Conservation (phyloP, 2,113 vertebrate genomes). For the Halichoerus grypus region DNA sequence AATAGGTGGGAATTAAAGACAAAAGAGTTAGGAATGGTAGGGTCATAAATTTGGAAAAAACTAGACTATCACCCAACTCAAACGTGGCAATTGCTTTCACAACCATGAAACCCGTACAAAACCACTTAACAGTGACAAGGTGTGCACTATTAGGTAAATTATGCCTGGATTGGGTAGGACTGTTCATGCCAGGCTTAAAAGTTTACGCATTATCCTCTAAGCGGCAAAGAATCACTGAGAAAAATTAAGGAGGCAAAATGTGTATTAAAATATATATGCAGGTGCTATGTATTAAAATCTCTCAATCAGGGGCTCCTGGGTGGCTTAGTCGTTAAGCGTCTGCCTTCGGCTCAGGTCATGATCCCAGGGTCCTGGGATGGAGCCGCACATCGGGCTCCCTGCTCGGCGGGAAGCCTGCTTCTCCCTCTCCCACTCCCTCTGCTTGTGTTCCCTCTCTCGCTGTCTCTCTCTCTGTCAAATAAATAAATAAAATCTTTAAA, state of each 20-base stretch:
- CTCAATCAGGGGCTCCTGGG: neutral
- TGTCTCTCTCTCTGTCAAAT: too few species aligned
- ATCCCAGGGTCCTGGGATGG: too few species aligned
- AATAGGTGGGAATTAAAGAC: neutral
- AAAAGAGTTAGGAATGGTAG: neutral
- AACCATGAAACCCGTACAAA: neutral
- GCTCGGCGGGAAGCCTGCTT: too few species aligned
- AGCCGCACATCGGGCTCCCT: too few species aligned
- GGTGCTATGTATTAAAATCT: neutral
- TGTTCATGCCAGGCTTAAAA: neutral
- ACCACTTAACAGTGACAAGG: neutral
- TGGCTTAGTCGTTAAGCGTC: too few species aligned
- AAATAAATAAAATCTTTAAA: too few species aligned
- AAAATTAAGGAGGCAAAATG: neutral
- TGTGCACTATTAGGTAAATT: neutral
- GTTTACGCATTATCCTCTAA: neutral
- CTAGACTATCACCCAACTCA: neutral
- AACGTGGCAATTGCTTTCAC: neutral
- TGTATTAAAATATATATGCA: neutral
- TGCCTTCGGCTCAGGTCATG: too few species aligned
- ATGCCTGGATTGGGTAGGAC: neutral
- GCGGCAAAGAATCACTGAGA: constrained; percentile 3
- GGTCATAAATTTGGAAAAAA: neutral
- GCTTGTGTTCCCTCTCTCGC: too few species aligned
- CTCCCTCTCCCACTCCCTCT: too few species aligned